These are phyloP conservation scores for Rhinichthys klamathensis DNA, from an alignment of 2,113 vertebrate genomes.

Conservation along the genomic window DNA sequence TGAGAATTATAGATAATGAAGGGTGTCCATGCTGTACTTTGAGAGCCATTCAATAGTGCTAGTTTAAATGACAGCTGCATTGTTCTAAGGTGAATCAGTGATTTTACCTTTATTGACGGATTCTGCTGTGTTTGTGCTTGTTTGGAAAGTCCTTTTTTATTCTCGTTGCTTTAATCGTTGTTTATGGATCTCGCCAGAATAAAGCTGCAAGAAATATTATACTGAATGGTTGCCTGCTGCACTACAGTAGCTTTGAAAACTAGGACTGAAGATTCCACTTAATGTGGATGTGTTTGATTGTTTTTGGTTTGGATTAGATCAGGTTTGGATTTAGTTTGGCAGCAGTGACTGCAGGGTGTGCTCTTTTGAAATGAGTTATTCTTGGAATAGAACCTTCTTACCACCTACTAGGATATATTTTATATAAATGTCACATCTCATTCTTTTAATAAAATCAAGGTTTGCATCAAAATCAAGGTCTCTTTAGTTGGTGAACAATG, in stretches of 20 bases:
- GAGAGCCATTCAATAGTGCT: background rate
- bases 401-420: background rate
- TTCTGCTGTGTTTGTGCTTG: slow-evolving; percentile 7
- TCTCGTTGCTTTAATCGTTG: slow-evolving; percentile 19
- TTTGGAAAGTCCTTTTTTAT: slow-evolving; percentile 10
- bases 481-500: background rate
- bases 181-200: slow-evolving; percentile 19
- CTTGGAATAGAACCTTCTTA: background rate
- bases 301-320: slow-evolving; percentile 4
- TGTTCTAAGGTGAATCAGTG: background rate
- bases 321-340: slow-evolving; percentile 4
- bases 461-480: background rate
- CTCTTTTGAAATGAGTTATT: background rate
- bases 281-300: slow-evolving; percentile 13
- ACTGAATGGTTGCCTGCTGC: background rate
- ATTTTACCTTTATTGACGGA: background rate
- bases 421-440: background rate
- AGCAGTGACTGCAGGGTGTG: background rate
- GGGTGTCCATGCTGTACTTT: slow-evolving; percentile 30
- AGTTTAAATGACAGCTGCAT: slow-evolving; percentile 31
- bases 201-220: slow-evolving; percentile 8
- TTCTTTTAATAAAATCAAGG: background rate
- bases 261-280: background rate
- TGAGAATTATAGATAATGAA: slow-evolving; percentile 50
- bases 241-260: slow-evolving; percentile 19